Percentiles rank a stretch among this genome's conserved stretches.
Evolutionary conservation across 2,888 invertebrate species (phyloP).

Genomic region (Leptopterna dolabrata): DNA sequence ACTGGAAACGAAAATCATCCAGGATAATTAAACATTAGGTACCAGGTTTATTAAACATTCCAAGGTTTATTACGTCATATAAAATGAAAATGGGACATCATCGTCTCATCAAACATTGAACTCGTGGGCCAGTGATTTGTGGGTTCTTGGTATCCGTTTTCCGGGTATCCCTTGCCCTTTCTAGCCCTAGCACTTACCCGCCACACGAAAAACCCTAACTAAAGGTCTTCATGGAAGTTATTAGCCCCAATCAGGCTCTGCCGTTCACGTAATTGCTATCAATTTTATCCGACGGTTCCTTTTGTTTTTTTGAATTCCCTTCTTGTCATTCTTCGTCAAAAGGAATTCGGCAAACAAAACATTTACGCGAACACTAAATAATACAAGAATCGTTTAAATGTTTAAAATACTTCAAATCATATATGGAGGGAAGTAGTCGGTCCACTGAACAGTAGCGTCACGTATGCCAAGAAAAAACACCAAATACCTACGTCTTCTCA

Average conservation of each 20-base stretch:
- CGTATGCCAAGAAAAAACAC: no score
- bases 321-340: neutral
- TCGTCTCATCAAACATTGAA: neutral
- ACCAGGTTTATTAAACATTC: no score
- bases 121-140: neutral
- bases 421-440: no score
- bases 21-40: no score
- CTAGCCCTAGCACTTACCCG: neutral
- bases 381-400: no score
- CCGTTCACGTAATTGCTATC: neutral
- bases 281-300: neutral
- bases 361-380: neutral
- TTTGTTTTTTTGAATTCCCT: no score
- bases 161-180: neutral
- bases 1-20: no score
- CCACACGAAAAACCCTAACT: neutral
- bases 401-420: no score
- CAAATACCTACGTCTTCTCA: no score
- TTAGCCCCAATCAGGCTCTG: neutral
- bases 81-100: neutral
- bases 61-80: no score
- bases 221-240: constrained; percentile 29
- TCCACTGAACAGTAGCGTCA: no score
- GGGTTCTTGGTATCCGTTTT: neutral
- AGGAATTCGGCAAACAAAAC: neutral